Evolutionary conservation across 1,140 invertebrate genomes (phyloP), one percentile per base, ranked within the genome.

Genomic region (fruit fly (Drosophila melanogaster)): DNA sequence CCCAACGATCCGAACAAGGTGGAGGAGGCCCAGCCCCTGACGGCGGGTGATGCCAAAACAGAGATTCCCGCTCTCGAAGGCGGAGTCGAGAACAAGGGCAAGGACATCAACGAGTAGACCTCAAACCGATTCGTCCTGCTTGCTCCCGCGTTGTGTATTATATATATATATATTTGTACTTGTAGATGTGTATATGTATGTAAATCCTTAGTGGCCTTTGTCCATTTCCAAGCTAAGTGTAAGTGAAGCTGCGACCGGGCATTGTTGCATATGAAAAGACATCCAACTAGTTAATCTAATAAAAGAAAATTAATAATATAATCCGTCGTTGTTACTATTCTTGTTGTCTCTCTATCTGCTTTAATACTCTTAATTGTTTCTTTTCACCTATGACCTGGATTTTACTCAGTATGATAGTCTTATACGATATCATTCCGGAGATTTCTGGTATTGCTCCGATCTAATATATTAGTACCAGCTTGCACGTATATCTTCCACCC

Each of bases 61-160:
- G 59, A 81, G 41, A 76, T 73, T 1, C 33, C 70, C 0, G 35
- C 65, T 0, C 64, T 85, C 2, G 73, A 78, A 6, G 49, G n/a
- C 33, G 86, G 86, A 30, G 38, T 83, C 4, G 83, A 91, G 14
- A 91, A 91, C 55, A 89, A 91, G 69, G 78, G 75, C 43, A 58
- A 55, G 46, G 58, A 73, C 4, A 64, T 77, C 22, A 33, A 49
- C 19, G 72, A 79, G 44, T 71, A 75, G 46, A 10, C 55, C 2
- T 5, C 12, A 19, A 33, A 38, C 38, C 14, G 19, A n/a, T 41
- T 47, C 15, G 59, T 22, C 41, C 41, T 38, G 24, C 41, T 59
- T 46, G 49, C 37, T 61, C 58, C 22, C 11, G 46, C 67, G 70
- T 79, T 81, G 54, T 87, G 75, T 81, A 81, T 81, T 78, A 81